Evolutionary conservation across 2,888 invertebrate species (phyloP).

Genomic region (Apamea anceps): DNA sequence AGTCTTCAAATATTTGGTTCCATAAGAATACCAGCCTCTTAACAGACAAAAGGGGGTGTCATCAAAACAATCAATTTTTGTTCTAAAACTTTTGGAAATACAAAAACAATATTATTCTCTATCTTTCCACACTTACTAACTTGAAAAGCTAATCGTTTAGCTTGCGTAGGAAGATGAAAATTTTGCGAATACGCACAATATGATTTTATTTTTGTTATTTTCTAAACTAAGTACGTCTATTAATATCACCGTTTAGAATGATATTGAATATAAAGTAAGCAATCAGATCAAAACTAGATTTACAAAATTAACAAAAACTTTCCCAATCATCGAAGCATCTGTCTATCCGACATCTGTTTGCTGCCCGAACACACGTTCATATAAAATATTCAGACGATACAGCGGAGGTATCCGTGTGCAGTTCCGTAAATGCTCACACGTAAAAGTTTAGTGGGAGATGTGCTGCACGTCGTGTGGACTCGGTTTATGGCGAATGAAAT

Average conservation of each 20-base stretch:
- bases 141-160: not conserved
- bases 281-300: not conserved
- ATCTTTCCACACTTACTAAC: not conserved
- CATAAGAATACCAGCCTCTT: too few relatives aligned
- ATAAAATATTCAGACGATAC: conserved; percentile 56
- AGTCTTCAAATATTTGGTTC: conserved; percentile 5
- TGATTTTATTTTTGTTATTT: not conserved
- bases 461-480: conserved; percentile 50
- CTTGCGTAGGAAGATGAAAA: not conserved
- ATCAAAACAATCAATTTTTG: not conserved
- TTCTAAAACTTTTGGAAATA: not conserved
- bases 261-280: too few relatives aligned
- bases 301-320: not conserved
- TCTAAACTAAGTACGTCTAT: not conserved
- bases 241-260: not conserved
- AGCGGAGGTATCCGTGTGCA: conserved; percentile 41
- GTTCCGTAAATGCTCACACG: conserved; percentile 54
- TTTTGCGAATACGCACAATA: not conserved
- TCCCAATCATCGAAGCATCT: conserved; percentile 7
- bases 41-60: too few relatives aligned
- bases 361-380: conserved; percentile 31
- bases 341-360: not conserved
- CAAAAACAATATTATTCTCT: not conserved
- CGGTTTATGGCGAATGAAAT: conserved; percentile 61
- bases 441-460: conserved; percentile 58